Evolutionary conservation across 2,888 invertebrate species (phyloP), one percentile per base, ranked within the genome.

Genomic region (Ochropleura plecta): DNA sequence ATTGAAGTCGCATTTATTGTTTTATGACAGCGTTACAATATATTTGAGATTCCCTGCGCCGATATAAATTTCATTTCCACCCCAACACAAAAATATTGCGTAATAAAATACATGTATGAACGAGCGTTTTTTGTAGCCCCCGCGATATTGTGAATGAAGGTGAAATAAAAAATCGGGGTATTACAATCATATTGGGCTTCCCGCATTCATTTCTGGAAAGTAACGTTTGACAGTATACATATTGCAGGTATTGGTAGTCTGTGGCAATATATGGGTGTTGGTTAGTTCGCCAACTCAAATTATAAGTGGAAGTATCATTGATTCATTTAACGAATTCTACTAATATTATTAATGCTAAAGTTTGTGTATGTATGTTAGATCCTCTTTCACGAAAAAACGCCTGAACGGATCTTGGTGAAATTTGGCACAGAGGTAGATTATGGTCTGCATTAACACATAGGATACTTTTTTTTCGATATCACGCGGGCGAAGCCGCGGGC

Each of bases 1-100:
- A 87, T 86, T 87, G 87, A 79, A 84, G 75, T 80, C 78, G 64
- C 76, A 82, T 84, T 87, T 87, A 87, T 88, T 83, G 82, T 88
- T 86, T 81, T 87, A 86, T 74, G 80, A 79, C 74, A 82, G 71
- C 55, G 74, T 77, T 73, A 74, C 76, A 76, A 84, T 86, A 80
- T 84, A 79, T 83, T 77, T 79, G 73, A 70, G 84, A 79, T 84
- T 65, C 76, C 76, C 78, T 74, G 51, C 60, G 77, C 77, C 70
- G 73, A 82, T 78, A 77, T 82, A 80, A 84, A 86, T 82, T 86
- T 66, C 65, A 71, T 84, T 83, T 80, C 67, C 74, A 86, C 79
- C 86, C 80, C 70, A 53, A 65, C 55, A 64, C 40, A 75, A 78
- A 78, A 80, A 73, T 80, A 72, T 78, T 85, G 46, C 67, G 73